Percentiles rank a stretch among this genome's conserved stretches.
Evolutionary conservation across 2,797 vertebrate species (phyloP).

Genomic region (Rhodeus uyekii): DNA sequence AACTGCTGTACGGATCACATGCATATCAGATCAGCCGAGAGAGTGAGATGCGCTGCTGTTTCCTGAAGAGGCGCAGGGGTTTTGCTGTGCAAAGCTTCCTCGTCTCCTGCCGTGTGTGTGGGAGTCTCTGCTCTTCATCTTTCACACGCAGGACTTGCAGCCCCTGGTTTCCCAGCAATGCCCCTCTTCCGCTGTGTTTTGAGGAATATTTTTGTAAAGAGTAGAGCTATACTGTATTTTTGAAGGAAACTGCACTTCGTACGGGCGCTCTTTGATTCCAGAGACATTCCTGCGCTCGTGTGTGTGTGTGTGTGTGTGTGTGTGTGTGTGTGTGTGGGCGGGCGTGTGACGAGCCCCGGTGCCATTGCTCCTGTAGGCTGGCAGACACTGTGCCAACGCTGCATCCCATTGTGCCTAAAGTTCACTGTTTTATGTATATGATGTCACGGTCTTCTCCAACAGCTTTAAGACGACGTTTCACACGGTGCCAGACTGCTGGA

Average conservation of each 20-base stretch:
- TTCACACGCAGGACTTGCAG: too few species aligned
- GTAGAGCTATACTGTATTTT: conserved; percentile 51
- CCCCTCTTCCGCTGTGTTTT: conserved; percentile 9
- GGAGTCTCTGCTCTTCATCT: too few species aligned
- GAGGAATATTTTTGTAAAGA: conserved; percentile 38
- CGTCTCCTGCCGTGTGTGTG: too few species aligned
- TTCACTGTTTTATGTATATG: conserved; percentile 75
- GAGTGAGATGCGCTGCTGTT: conserved; percentile 16
- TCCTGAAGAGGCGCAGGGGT: conserved; percentile 32
- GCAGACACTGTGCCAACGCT: conserved; percentile 59
- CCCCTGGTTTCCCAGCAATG: conserved; percentile 10
- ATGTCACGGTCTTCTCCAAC: conserved; percentile 73
- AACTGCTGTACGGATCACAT: conserved; percentile 58
- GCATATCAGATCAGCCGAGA: conserved; percentile 51
- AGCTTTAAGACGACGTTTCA: conserved; percentile 70
- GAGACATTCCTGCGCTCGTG: too few species aligned
- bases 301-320: too few species aligned
- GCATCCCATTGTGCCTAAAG: conserved; percentile 81
- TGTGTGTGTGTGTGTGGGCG: too few species aligned
- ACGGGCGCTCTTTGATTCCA: conserved; percentile 16
- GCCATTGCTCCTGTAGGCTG: conserved; percentile 50
- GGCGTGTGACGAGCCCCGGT: too few species aligned
- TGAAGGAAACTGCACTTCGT: conserved; percentile 60
- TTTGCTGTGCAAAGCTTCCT: conserved; percentile 60
- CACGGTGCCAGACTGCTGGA: conserved; percentile 57